Base-by-base conservation (phyloP, 2,888 invertebrate genomes). In the Calephelis perditalis region DNA sequence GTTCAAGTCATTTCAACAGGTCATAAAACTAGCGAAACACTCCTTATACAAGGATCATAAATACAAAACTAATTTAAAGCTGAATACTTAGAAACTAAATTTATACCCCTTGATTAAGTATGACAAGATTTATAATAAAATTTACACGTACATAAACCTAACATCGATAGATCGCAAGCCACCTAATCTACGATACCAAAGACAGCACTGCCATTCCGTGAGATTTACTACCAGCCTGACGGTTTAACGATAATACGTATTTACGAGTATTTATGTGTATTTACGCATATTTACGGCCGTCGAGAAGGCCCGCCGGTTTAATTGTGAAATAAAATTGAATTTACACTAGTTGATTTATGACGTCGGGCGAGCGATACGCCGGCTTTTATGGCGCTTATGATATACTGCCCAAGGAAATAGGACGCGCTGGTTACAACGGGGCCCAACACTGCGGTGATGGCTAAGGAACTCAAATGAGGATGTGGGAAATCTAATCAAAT, bases 321-420 rank as follows among this genome's bases (percentile, higher is more conserved):
- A 90, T 90, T 88, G 89, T 84, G 86, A 84, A 84, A 91, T 90
- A 87, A 91, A 90, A 86, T 86, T 84, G 79, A 89, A 88, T 91
- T 90, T 90, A 90, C 82, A 77, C 77, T 77, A 79, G 70, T 73
- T 85, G 86, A 87, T 87, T 86, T 86, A 86, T 72, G 75, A 40
- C 63, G 69, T 68, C 63, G 71, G 66, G 65, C 68, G 68, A 67
- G 69, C 69, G 74, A 72, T 73, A 71, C 71, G 74, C 66, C 52
- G 26, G 68, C 68, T 71, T 79, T 79, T 78, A 81, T 73, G 73
- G 70, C 68, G 69, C 73, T 76, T 66, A 68, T 67, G 67, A 68
- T 65, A 63, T 76, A 72, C 73, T 67, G 70, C 66, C 63, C 63
- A 52, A 67, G 61, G 65, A 69, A 69, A 64, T 68, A 67, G 66